phyloP scores from a whole-genome alignment of 1,140 invertebrate species.

The Aphis craccivora region DNA sequence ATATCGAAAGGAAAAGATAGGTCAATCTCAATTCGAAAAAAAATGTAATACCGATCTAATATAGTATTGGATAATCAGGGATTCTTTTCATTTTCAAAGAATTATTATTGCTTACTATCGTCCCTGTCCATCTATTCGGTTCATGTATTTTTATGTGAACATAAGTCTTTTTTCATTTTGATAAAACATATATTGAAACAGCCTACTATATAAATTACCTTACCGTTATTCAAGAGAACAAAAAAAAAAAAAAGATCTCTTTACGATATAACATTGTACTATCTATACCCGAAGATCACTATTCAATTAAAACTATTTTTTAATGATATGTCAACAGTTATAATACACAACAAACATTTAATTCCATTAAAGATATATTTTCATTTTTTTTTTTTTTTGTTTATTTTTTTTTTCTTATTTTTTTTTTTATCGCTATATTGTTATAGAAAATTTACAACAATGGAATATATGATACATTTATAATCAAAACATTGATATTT shows the following conservation, averaged over 20 bases:
- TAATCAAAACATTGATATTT: too few relatives aligned
- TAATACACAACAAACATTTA: not conserved
- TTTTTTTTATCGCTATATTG: too few relatives aligned
- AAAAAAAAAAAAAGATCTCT: not conserved
- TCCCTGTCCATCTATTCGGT: not conserved
- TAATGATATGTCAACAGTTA: not conserved
- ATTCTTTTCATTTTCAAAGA: not conserved
- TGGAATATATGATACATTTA: not conserved
- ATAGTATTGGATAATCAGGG: not conserved
- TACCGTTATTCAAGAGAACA: not conserved
- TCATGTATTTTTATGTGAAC: not conserved
- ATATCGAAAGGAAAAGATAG: not conserved
- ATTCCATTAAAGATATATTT: not conserved
- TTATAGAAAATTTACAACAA: not conserved
- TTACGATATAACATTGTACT: not conserved
- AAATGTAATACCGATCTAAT: not conserved
- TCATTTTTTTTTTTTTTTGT: not conserved
- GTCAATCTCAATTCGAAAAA: not conserved
- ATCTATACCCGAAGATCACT: not conserved
- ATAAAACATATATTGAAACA: not conserved
- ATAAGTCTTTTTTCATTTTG: not conserved
- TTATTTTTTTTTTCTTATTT: too few relatives aligned
- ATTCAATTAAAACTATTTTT: not conserved
- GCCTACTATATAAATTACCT: not conserved
- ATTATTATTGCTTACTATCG: not conserved